These are phyloP conservation scores for Solen grandis DNA, from an alignment of 1,140 invertebrate genomes.

Conservation along the genomic window DNA sequence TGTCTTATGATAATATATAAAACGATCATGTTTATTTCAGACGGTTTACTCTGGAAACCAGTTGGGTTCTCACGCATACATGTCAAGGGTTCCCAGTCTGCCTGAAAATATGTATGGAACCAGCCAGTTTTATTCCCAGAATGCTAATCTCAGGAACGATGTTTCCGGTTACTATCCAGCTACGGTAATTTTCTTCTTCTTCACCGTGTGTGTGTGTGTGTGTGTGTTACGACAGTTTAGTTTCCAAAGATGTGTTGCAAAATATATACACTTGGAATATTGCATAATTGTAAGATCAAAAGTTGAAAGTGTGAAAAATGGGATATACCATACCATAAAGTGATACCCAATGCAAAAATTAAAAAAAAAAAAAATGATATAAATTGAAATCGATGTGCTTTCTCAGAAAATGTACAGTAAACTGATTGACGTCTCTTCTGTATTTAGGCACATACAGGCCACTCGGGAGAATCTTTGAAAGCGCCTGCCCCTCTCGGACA, in stretches of 20 bases:
- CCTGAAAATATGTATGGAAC: constrained; percentile 31
- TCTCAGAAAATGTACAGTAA: not conserved
- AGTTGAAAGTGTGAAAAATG: not conserved
- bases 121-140: constrained; percentile 28
- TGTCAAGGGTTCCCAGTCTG: constrained; percentile 39
- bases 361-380: not conserved
- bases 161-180: not conserved
- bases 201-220: too few relatives aligned
- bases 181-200: constrained; percentile 5
- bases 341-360: not conserved
- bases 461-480: not conserved
- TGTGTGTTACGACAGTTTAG: not conserved
- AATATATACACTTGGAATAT: not conserved
- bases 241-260: not conserved
- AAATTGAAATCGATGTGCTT: not conserved
- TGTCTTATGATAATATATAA: too few relatives aligned
- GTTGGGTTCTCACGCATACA: constrained; percentile 27
- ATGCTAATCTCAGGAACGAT: constrained; percentile 6
- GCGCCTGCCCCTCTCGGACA: constrained; percentile 31
- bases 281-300: not conserved
- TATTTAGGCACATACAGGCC: constrained; percentile 1
- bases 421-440: not conserved
- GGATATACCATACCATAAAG: not conserved
- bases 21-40: too few relatives aligned
- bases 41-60: too few relatives aligned